Evolutionary conservation across 2,113 vertebrate genomes (phyloP).

Genomic region (Gracilinanus agilis): DNA sequence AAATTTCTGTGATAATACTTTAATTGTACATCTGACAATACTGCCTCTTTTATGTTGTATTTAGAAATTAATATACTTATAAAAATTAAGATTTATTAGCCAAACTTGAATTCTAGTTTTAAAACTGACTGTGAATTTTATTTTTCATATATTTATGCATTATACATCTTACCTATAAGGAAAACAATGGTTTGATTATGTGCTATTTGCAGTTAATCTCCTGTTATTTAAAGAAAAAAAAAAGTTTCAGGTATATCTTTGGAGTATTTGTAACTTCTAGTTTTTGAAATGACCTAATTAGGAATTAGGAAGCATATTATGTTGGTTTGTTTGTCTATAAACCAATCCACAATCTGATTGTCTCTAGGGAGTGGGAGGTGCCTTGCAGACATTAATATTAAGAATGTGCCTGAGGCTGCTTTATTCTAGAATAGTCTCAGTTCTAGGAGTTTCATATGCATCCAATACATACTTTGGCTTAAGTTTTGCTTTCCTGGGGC

Average conservation of each 20-base stretch:
- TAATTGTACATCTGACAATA: constrained; percentile 86
- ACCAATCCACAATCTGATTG: constrained; percentile 80
- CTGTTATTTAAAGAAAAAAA: constrained; percentile 84
- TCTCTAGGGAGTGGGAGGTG: constrained; percentile 85
- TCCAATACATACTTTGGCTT: constrained; percentile 71
- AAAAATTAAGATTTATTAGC: constrained; percentile 87
- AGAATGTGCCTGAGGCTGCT: constrained; percentile 87
- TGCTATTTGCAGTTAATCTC: constrained; percentile 86
- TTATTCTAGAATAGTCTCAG: constrained; percentile 81
- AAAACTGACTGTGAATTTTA: constrained; percentile 91
- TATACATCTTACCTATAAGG: constrained; percentile 84
- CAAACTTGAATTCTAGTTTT: constrained; percentile 91
- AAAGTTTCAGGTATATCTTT: constrained; percentile 82
- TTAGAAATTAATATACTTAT: constrained; percentile 86
- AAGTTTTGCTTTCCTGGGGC: constrained; percentile 75
- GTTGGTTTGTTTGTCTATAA: constrained; percentile 80
- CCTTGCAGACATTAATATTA: constrained; percentile 85
- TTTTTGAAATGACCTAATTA: constrained; percentile 77
- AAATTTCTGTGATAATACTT: constrained; percentile 84
- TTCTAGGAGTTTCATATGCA: constrained; percentile 76
- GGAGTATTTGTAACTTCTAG: constrained; percentile 82
- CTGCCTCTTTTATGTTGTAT: constrained; percentile 87
- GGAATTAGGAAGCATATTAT: constrained; percentile 77
- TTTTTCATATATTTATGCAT: constrained; percentile 91
- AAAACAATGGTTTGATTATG: constrained; percentile 78